These are phyloP conservation scores for Ichneumoninae sp. DNA, from an alignment of 2,888 invertebrate species.

Conservation along the genomic window DNA sequence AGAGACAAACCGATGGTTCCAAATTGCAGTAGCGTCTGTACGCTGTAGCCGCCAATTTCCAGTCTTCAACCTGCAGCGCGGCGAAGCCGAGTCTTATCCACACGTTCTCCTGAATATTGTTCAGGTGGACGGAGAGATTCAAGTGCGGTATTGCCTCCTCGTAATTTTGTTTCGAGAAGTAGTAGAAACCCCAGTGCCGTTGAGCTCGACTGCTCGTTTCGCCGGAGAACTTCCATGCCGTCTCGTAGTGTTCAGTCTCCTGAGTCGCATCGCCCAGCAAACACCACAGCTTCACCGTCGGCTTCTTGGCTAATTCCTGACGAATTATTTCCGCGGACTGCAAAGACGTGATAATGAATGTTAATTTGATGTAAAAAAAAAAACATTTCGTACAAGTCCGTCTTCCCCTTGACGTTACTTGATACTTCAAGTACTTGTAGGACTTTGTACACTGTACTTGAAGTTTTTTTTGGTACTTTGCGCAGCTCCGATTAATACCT, in stretches of 20 bases:
- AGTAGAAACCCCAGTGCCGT: conserved; percentile 94
- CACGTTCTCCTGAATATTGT: conserved; percentile 93
- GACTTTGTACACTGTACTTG: no score
- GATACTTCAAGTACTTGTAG: no score
- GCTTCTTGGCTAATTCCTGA: conserved; percentile 91
- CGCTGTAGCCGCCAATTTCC: conserved; percentile 93
- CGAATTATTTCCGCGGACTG: conserved; percentile 95
- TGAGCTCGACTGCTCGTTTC: conserved; percentile 93
- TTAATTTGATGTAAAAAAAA: conserved; percentile 34
- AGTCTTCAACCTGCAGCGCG: conserved; percentile 91
- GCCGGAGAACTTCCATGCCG: conserved; percentile 96
- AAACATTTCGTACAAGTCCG: conserved; percentile 11
- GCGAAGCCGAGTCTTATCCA: conserved; percentile 96
- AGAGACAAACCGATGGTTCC: conserved; percentile 88
- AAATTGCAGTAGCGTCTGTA: conserved; percentile 94
- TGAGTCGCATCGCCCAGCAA: conserved; percentile 95
- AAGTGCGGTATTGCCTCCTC: conserved; percentile 92
- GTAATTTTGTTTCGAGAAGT: conserved; percentile 90
- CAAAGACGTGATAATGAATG: conserved; percentile 62
- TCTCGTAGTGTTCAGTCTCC: conserved; percentile 92
- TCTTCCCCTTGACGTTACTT: background rate
- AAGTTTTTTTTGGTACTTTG: background rate
- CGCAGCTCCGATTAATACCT: conserved; percentile 85
- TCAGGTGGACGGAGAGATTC: conserved; percentile 93
- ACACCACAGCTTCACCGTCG: conserved; percentile 95